Percentiles rank a stretch among this genome's conserved stretches.
These are phyloP conservation scores for Gallirallus australis DNA, from an alignment of 2,797 vertebrate genomes.

Conservation along the genomic window DNA sequence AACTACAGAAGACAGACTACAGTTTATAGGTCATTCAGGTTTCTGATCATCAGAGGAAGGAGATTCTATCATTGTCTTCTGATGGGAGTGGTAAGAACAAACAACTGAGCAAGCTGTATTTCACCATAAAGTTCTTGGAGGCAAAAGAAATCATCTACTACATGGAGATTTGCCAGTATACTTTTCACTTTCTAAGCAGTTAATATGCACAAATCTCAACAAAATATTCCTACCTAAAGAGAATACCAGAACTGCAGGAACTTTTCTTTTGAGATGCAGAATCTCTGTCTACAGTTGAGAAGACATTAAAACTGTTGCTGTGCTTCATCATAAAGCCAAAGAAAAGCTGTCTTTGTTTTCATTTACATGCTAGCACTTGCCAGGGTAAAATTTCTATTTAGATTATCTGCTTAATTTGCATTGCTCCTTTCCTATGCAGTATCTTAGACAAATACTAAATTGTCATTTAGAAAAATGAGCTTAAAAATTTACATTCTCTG, in stretches of 20 bases:
- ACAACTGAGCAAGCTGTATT: not conserved
- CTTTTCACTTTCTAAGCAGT: not conserved
- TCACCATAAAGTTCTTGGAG: not conserved
- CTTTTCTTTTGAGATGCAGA: not conserved
- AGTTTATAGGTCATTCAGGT: not conserved
- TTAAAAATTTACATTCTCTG: not conserved
- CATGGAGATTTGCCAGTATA: fast-evolving
- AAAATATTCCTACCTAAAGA: not conserved
- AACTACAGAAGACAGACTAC: not conserved
- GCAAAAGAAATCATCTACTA: not conserved
- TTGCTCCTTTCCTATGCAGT: not conserved
- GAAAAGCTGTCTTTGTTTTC: not conserved
- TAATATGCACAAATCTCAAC: not conserved
- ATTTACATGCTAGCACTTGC: not conserved
- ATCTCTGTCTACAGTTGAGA: not conserved
- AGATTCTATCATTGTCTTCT: not conserved
- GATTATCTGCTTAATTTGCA: slow-evolving; percentile 13
- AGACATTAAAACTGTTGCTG: not conserved
- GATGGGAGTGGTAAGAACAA: not conserved
- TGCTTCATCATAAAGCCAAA: not conserved
- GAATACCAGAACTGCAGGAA: not conserved
- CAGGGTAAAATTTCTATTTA: not conserved
- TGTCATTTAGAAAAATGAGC: slow-evolving; percentile 2
- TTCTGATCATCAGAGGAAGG: not conserved
- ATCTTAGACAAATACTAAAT: not conserved